Evolutionary conservation across 2,113 vertebrate species (phyloP), one percentile per base, ranked within the genome.

Genomic region (Piprites chloris): DNA sequence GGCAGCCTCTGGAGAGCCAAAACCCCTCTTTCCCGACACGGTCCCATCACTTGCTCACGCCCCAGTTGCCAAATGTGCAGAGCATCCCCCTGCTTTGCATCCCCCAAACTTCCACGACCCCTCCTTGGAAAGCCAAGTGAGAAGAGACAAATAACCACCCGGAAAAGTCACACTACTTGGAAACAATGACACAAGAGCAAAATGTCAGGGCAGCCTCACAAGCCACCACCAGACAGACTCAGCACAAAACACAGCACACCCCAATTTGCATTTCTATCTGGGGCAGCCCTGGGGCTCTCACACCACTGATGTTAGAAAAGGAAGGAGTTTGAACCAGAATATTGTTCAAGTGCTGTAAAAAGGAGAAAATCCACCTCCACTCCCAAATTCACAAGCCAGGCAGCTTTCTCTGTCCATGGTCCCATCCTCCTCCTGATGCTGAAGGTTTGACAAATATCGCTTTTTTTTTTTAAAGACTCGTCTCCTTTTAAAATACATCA

Each of bases 161-260:
- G 10, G n/a, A 6, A 37, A 65, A 85, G 9, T 22, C 68, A 49
- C 2, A 0, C 15, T 27, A 1, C 37, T 2, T 1, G 0, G 12
- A 19, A 74, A 58, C 39, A 7, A 33, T 1, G 24, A 13, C 17
- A 58, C 0, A 6, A 76, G 53, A 73, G 33, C 32, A 44, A 44
- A 58, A 33, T 0, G 10, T 59, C 39, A 28, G 6, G 1, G 52
- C 58, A 76, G 62, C 41, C 44, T 37, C 62, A 9, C 0, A 10
- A 89, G 39, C 9, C 65, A 23, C 39, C 50, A 1, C 11, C 2
- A 32, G 59, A 32, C 2, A 4, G 28, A 27, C 1, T 11, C 37
- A 8, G 11, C 53, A 21, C 32, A 58, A 53, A 53, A 53, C 37
- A 5, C 49, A 68, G 37, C 17, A 23, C 59, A 18, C 10, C n/a